Conservation (phyloP, 2,888 invertebrate genomes). For the Megastigmus dorsalis region DNA sequence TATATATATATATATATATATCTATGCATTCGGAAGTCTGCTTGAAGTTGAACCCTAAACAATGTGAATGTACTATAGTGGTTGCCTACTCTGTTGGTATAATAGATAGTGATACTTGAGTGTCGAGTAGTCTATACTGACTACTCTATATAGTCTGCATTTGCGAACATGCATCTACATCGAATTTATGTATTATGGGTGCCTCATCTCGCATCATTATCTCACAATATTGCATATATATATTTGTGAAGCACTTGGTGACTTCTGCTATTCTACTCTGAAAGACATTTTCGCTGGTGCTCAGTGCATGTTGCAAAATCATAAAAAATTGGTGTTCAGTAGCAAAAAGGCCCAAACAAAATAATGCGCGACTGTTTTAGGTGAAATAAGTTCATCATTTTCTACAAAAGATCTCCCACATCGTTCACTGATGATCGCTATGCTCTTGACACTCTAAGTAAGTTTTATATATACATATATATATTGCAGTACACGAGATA, state of each 20-base stretch:
- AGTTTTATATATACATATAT: no score
- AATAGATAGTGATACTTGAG: no score
- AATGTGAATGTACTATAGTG: no score
- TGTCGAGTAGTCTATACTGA: no score
- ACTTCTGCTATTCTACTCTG: constrained; percentile 1
- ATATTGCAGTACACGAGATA: constrained; percentile 3
- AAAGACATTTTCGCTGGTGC: constrained; percentile 9
- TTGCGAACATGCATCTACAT: no score
- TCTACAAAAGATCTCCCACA: background rate
- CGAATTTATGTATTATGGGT: no score
- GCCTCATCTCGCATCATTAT: background rate
- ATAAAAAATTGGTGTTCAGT: background rate
- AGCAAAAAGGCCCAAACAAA: background rate
- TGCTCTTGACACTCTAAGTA: constrained; percentile 39
- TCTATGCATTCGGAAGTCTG: no score
- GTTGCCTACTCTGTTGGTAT: no score
- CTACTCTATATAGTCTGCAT: no score
- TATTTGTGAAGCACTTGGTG: background rate
- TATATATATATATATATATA: no score
- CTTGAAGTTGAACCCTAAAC: no score
- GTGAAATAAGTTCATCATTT: background rate
- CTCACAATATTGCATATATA: background rate
- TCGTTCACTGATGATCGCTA: background rate
- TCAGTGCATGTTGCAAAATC: background rate
- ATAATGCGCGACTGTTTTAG: constrained; percentile 1